Conservation (phyloP, 2,113 vertebrate genomes). For the Cavia porcellus region DNA sequence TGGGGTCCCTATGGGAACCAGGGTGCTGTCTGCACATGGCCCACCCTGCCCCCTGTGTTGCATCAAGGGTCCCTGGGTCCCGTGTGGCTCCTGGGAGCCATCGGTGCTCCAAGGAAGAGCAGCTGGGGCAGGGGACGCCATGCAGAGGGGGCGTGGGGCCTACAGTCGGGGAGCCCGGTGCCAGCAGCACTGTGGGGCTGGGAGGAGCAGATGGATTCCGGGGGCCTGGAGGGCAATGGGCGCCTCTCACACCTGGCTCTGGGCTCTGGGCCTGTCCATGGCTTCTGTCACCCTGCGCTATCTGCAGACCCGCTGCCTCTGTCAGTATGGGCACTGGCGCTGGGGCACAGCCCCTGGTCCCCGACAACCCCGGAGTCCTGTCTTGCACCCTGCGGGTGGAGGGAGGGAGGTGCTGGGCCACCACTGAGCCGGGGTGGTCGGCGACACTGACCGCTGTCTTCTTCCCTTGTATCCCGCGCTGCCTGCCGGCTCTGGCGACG, state of each 20-base stretch:
- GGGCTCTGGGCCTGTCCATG: too few relatives aligned
- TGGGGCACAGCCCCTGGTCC: neutral
- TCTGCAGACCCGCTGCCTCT: neutral
- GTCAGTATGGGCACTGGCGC: neutral
- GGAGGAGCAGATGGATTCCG: too few relatives aligned
- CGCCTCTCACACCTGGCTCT: too few relatives aligned
- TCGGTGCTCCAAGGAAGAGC: too few relatives aligned
- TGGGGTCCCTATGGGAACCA: neutral
- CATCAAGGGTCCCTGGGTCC: neutral
- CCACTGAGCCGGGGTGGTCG: accelerated
- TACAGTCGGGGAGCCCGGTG: too few relatives aligned
- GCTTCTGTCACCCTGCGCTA: neutral
- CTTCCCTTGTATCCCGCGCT: neutral
- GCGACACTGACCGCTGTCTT: neutral
- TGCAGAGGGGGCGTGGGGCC: too few relatives aligned
- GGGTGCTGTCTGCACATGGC: too few relatives aligned
- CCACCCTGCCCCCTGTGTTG: too few relatives aligned
- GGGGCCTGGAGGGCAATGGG: too few relatives aligned
- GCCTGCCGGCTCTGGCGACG: neutral
- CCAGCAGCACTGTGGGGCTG: too few relatives aligned
- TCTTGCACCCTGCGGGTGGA: neutral
- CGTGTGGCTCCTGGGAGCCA: accelerated
- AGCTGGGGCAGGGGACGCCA: neutral
- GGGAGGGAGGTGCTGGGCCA: accelerated
- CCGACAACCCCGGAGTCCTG: too few relatives aligned